phyloP scores from a whole-genome alignment of 2,113 vertebrate species.

The Tachysurus vachellii region DNA sequence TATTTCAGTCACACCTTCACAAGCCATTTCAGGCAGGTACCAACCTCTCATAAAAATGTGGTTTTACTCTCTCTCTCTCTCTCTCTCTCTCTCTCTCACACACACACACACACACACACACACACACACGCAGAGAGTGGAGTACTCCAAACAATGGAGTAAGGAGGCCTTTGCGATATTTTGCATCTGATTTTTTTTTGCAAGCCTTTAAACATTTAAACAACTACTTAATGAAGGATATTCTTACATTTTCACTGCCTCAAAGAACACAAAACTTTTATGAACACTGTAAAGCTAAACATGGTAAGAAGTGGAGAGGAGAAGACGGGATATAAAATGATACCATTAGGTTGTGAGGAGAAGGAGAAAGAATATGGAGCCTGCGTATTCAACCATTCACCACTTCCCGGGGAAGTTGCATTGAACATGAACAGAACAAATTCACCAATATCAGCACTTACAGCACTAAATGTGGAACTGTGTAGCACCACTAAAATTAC shows the following conservation, averaged over 20 bases:
- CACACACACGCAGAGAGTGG: background rate
- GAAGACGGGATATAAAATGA: background rate
- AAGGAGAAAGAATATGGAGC: slow-evolving; percentile 25
- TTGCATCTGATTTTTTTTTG: background rate
- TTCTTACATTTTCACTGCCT: background rate
- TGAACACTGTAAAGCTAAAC: background rate
- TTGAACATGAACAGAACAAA: slow-evolving; percentile 52
- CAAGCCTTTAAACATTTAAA: no score
- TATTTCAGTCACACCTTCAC: slow-evolving; percentile 23
- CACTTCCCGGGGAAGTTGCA: slow-evolving; percentile 54
- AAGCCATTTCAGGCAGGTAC: background rate
- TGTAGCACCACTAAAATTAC: background rate
- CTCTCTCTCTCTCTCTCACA: background rate
- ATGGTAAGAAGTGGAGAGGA: slow-evolving; percentile 18
- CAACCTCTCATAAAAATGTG: slow-evolving; percentile 6
- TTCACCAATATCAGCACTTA: slow-evolving; percentile 58
- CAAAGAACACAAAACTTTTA: background rate
- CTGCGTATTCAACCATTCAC: slow-evolving; percentile 54
- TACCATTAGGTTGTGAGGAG: slow-evolving; percentile 23
- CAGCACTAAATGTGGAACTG: background rate
- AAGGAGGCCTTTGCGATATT: background rate
- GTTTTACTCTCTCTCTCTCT: background rate
- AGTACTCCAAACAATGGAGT: background rate
- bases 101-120: background rate
- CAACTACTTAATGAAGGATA: background rate